Evolutionary conservation across 2,113 vertebrate genomes (phyloP).

Genomic region (Toxostoma redivivum): DNA sequence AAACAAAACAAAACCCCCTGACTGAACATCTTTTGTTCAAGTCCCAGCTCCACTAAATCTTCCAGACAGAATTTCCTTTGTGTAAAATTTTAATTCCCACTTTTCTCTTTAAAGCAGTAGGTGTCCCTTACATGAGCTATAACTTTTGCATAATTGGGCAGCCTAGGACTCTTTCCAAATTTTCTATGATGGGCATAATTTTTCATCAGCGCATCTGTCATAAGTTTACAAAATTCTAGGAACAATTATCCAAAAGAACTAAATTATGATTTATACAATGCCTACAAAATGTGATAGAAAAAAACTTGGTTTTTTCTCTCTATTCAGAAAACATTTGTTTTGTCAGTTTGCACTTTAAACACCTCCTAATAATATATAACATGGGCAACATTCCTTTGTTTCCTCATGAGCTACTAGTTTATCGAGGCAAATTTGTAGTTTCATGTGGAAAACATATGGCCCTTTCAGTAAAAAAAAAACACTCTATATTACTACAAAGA

Average conservation of each 20-base stretch:
- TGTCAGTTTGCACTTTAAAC: background rate
- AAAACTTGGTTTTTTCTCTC: background rate
- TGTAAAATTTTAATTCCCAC: conserved; percentile 73
- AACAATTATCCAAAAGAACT: conserved; percentile 48
- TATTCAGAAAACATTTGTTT: background rate
- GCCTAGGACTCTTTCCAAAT: conserved; percentile 71
- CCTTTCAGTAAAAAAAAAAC: background rate
- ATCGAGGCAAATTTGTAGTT: background rate
- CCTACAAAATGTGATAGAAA: background rate
- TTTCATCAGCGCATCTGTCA: conserved; percentile 66
- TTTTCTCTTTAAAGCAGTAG: conserved; percentile 72
- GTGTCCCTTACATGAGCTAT: conserved; percentile 64
- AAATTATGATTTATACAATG: conserved; percentile 45
- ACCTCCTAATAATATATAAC: background rate
- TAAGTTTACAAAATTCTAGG: conserved; percentile 31
- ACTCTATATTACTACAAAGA: background rate
- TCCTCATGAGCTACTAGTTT: background rate
- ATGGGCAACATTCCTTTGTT: background rate
- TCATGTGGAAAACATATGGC: background rate
- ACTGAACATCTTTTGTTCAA: conserved; percentile 61
- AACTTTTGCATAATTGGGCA: conserved; percentile 75
- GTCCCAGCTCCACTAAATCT: conserved; percentile 68
- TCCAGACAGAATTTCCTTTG: conserved; percentile 66
- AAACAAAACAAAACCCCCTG: conserved; percentile 18
- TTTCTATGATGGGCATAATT: conserved; percentile 63